phyloP scores from a whole-genome alignment of 2,113 vertebrate species.

The Channa argus region DNA sequence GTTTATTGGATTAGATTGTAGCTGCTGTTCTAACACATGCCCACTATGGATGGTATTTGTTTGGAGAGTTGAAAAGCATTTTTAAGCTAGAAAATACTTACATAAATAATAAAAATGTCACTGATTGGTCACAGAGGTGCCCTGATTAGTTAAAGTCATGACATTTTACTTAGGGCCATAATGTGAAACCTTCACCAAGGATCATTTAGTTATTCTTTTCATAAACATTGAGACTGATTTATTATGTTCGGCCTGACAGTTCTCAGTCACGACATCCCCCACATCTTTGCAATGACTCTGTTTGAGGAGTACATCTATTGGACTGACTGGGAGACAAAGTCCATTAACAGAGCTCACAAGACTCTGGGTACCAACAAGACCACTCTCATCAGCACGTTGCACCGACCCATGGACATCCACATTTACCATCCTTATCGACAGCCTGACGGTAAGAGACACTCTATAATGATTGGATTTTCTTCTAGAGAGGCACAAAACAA shows the following conservation, averaged over 20 bases:
- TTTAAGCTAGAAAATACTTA: too few relatives aligned
- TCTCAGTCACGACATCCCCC: conserved; percentile 94
- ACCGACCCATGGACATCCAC: conserved; percentile 97
- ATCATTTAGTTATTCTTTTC: neutral
- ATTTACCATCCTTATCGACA: conserved; percentile 95
- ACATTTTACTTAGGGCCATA: too few relatives aligned
- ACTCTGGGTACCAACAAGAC: conserved; percentile 91
- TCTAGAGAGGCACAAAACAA: too few relatives aligned
- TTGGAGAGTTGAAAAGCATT: too few relatives aligned
- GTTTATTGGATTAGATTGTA: neutral
- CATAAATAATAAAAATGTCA: too few relatives aligned
- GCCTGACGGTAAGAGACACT: conserved; percentile 76
- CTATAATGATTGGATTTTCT: too few relatives aligned
- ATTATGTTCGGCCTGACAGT: conserved; percentile 77
- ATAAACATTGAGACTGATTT: neutral
- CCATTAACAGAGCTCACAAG: conserved; percentile 97
- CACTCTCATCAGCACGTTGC: conserved; percentile 93
- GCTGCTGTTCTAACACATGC: neutral
- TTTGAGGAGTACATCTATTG: conserved; percentile 98
- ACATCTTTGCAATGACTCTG: conserved; percentile 97
- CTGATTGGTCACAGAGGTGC: too few relatives aligned
- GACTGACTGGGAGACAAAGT: conserved; percentile 99
- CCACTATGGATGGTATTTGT: too few relatives aligned
- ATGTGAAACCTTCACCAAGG: too few relatives aligned
- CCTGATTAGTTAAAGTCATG: too few relatives aligned